Percentiles rank a stretch among this genome's conserved stretches.
Conservation (phyloP, 2,888 invertebrate species). For the Galeruca laticollis region DNA sequence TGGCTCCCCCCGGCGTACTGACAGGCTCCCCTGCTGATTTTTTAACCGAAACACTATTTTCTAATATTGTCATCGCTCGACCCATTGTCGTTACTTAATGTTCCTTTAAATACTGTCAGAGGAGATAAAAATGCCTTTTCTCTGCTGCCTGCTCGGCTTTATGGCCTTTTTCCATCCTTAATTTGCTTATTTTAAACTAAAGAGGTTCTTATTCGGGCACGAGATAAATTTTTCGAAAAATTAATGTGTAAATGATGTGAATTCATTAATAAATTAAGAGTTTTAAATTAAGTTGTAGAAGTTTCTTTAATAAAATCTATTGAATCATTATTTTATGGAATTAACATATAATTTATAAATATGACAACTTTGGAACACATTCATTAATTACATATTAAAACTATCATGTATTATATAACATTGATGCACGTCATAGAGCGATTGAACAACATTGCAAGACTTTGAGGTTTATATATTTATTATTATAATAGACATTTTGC, state of each 20-base stretch:
- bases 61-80: constrained; percentile 62
- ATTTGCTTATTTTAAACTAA: constrained; percentile 35
- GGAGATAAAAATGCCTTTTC: constrained; percentile 47
- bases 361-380: neutral
- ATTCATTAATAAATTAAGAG: constrained; percentile 8
- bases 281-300: neutral
- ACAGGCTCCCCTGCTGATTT: constrained; percentile 59
- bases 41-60: constrained; percentile 61
- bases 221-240: constrained; percentile 9
- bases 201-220: constrained; percentile 26
- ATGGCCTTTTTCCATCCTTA: constrained; percentile 28
- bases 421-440: too few species aligned
- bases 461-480: too few species aligned
- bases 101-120: constrained; percentile 55
- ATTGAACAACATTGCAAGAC: too few species aligned
- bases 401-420: too few species aligned
- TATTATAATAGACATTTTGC: too few species aligned
- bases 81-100: constrained; percentile 59
- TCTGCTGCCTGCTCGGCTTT: constrained; percentile 30
- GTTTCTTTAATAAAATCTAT: neutral
- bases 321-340: neutral
- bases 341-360: neutral
- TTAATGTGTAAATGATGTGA: constrained; percentile 3
- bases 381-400: neutral
- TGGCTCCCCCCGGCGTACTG: constrained; percentile 57